Conservation (phyloP, 2,888 invertebrate species). For the Phortica magna region DNA sequence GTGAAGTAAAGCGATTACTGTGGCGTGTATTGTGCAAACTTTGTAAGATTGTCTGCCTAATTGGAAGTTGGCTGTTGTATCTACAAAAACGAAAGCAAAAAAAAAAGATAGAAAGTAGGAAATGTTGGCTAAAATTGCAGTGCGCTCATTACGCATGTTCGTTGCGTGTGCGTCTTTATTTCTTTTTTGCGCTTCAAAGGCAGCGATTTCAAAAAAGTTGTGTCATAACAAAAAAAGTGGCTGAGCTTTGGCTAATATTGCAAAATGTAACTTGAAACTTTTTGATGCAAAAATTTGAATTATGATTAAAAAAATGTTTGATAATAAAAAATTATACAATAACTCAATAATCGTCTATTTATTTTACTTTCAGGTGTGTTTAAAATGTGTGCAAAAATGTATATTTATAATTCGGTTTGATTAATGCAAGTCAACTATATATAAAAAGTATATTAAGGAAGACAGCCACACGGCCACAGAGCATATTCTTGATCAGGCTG, state of each 20-base stretch:
- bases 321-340: too few species aligned
- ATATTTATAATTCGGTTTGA: too few species aligned
- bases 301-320: too few species aligned
- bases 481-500: too few species aligned
- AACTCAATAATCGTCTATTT: too few species aligned
- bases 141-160: conserved; percentile 28
- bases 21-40: not conserved
- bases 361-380: too few species aligned
- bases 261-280: too few species aligned
- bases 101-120: conserved; percentile 12
- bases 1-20: not conserved
- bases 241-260: not conserved
- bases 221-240: not conserved
- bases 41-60: not conserved
- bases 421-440: too few species aligned
- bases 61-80: conserved; percentile 2
- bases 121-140: conserved; percentile 29
- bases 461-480: too few species aligned
- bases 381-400: too few species aligned
- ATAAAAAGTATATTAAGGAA: too few species aligned
- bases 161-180: not conserved
- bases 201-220: conserved; percentile 1
- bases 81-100: not conserved
- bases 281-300: too few species aligned
- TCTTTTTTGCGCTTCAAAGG: not conserved